Percentiles rank a stretch among this genome's conserved stretches.
Conservation (phyloP, 2,888 invertebrate species). For the Temnothorax ravouxi region DNA sequence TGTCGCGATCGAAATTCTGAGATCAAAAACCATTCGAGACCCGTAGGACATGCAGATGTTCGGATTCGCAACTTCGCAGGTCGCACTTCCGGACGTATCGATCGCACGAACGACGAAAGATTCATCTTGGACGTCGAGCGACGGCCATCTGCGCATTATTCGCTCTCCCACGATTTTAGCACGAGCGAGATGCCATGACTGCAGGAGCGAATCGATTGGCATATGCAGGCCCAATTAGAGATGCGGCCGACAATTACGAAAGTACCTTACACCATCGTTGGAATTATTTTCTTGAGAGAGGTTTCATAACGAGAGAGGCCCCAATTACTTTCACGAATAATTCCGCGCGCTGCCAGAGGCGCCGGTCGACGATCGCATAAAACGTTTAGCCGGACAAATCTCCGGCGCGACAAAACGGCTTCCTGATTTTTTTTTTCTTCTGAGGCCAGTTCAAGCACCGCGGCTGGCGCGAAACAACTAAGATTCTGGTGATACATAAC, state of each 20-base stretch:
- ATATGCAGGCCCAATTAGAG: constrained; percentile 69
- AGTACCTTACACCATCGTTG: constrained; percentile 47
- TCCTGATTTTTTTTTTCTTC: constrained; percentile 21
- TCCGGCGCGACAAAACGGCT: constrained; percentile 50
- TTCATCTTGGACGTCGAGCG: too few relatives aligned
- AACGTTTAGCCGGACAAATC: constrained; percentile 52
- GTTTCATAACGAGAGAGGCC: constrained; percentile 66
- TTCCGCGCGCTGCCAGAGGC: constrained; percentile 43
- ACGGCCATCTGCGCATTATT: constrained; percentile 40
- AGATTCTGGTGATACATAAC: background rate
- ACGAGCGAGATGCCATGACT: constrained; percentile 52
- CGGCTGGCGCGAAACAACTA: background rate
- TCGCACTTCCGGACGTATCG: too few relatives aligned
- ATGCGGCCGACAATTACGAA: constrained; percentile 71
- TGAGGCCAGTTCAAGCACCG: constrained; percentile 30
- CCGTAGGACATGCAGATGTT: too few relatives aligned
- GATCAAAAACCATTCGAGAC: too few relatives aligned
- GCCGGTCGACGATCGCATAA: constrained; percentile 12
- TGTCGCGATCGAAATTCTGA: too few relatives aligned
- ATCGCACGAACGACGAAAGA: too few relatives aligned
- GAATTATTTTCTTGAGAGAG: constrained; percentile 68
- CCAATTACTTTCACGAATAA: constrained; percentile 72
- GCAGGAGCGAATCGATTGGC: constrained; percentile 66
- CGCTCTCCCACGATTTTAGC: constrained; percentile 44
- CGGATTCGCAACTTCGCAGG: too few relatives aligned